A percentile compares a stretch with the other conserved stretches of the same genome.
These are phyloP conservation scores for Eristalis arbustorum DNA, from an alignment of 2,888 invertebrate genomes.

Conservation along the genomic window DNA sequence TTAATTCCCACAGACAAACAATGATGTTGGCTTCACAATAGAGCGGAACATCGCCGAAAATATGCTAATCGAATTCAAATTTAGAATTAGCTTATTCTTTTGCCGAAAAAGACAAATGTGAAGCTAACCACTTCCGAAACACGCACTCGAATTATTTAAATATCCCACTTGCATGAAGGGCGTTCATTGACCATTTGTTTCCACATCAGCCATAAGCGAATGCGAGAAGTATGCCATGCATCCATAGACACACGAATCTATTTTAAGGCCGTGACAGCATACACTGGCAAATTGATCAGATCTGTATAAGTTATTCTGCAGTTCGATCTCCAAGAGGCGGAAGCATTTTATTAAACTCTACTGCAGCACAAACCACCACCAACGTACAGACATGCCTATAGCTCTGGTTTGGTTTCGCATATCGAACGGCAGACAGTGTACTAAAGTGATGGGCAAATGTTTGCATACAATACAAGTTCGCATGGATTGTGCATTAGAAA, in stretches of 20 bases:
- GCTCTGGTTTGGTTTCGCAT: background rate
- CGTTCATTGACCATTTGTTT: background rate
- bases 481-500: slow-evolving; percentile 37
- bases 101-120: too few species aligned
- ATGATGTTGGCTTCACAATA: too few species aligned
- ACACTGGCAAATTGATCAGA: background rate
- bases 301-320: background rate
- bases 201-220: background rate
- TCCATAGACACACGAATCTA: background rate
- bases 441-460: slow-evolving; percentile 41
- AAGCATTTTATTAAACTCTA: background rate
- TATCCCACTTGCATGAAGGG: background rate
- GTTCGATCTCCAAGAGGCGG: background rate
- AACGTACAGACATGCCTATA: background rate
- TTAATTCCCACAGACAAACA: too few species aligned
- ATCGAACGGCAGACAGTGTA: background rate
- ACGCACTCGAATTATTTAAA: background rate
- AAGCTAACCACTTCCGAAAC: background rate
- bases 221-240: background rate
- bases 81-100: too few species aligned
- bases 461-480: background rate
- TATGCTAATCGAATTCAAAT: too few species aligned
- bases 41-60: too few species aligned
- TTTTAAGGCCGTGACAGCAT: background rate
- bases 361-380: background rate